Conservation (phyloP, 2,888 invertebrate species). For the Orthonevra nobilis region DNA sequence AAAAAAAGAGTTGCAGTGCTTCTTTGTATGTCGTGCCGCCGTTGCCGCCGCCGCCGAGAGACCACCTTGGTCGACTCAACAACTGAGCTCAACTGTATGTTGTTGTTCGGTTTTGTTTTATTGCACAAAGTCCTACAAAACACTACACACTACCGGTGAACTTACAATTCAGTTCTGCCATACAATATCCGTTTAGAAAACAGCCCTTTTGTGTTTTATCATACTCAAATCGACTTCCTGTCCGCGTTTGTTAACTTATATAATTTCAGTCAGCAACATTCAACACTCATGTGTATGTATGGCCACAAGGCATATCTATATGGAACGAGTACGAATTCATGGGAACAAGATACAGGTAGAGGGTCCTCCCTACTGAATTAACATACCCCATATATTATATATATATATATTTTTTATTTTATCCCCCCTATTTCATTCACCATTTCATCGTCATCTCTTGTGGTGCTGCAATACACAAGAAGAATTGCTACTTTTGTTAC, state of each 20-base stretch:
- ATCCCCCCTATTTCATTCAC: conserved; percentile 6
- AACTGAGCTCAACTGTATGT: neutral
- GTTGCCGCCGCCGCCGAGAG: too few species aligned
- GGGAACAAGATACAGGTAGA: conserved; percentile 12
- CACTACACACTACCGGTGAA: conserved; percentile 38
- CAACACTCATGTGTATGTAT: too few species aligned
- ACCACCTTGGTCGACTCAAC: too few species aligned
- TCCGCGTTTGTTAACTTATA: conserved; percentile 64
- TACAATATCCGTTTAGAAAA: conserved; percentile 68
- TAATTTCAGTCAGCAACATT: conserved; percentile 52
- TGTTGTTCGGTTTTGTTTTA: conserved; percentile 32
- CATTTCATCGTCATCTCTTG: conserved; percentile 51
- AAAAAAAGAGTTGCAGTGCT: conserved; percentile 68
- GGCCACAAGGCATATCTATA: too few species aligned
- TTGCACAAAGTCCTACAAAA: conserved; percentile 23
- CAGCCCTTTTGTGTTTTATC: conserved; percentile 68
- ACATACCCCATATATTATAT: conserved; percentile 58
- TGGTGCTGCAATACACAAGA: conserved; percentile 47
- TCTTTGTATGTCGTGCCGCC: conserved; percentile 68
- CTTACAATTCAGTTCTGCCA: conserved; percentile 43
- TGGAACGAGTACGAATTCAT: too few species aligned
- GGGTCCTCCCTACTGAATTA: conserved; percentile 38
- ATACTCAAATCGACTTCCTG: conserved; percentile 69
- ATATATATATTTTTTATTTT: too few species aligned
- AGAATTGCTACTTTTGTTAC: conserved; percentile 68